phyloP scores from a whole-genome alignment of 2,888 invertebrate species.

The Hoplodrina ambigua region DNA sequence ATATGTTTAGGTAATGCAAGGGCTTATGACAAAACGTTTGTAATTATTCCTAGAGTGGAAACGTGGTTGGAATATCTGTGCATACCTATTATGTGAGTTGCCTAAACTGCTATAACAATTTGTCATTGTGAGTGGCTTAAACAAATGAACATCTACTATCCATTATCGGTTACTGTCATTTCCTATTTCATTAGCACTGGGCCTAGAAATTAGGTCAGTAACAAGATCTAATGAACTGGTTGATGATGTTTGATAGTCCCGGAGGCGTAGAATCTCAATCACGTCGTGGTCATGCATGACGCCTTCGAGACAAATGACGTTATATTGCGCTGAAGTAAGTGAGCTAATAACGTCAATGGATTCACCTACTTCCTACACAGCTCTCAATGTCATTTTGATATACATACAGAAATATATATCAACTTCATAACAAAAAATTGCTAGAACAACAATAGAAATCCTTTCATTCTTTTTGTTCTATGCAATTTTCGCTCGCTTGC shows the following conservation, averaged over 20 bases:
- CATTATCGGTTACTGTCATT: not conserved
- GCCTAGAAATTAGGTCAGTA: not conserved
- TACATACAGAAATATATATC: not conserved
- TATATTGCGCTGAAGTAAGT: not conserved
- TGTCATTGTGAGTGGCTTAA: constrained; percentile 14
- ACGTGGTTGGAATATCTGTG: constrained; percentile 30
- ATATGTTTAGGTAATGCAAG: constrained; percentile 50
- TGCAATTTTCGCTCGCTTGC: constrained; percentile 44
- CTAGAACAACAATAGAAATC: not conserved
- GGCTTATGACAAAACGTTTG: constrained; percentile 55
- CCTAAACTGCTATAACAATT: constrained; percentile 35
- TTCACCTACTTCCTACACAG: not conserved
- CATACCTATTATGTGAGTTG: constrained; percentile 7
- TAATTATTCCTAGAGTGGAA: constrained; percentile 47
- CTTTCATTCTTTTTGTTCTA: constrained; percentile 25
- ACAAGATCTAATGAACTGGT: not conserved
- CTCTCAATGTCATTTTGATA: not conserved
- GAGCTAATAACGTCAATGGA: not conserved
- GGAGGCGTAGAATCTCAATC: not conserved
- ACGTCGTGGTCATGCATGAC: not conserved
- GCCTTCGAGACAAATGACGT: not conserved
- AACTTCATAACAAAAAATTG: not conserved
- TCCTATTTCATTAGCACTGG: not conserved
- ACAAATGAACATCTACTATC: not conserved
- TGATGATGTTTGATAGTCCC: not conserved